phyloP scores from a whole-genome alignment of 2,113 vertebrate genomes.

The Ciconia boyciana region DNA sequence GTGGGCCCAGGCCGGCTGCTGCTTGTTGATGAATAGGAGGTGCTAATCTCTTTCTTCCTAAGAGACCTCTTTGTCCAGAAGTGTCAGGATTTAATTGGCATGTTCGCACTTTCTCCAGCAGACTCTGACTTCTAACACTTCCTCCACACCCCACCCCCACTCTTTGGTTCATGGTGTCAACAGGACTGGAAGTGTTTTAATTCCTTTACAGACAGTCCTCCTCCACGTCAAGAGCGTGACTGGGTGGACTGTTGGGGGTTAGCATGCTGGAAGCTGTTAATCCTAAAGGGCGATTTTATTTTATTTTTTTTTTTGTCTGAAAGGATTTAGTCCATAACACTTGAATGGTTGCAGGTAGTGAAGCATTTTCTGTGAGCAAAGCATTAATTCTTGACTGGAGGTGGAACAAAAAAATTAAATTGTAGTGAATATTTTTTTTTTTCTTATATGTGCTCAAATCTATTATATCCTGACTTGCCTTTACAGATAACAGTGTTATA shows the following conservation, averaged over 20 bases:
- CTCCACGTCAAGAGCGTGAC: background rate
- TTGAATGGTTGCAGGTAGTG: background rate
- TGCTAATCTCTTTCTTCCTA: conserved; percentile 59
- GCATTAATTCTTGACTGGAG: background rate
- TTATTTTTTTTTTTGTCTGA: background rate
- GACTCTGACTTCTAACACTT: conserved; percentile 29
- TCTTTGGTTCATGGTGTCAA: conserved; percentile 5
- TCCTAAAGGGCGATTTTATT: background rate
- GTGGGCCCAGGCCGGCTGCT: background rate
- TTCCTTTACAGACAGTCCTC: background rate
- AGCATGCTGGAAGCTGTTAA: conserved; percentile 7
- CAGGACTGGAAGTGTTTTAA: conserved; percentile 20
- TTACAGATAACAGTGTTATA: background rate
- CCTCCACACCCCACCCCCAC: background rate
- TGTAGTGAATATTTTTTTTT: background rate
- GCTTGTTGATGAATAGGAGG: conserved; percentile 9
- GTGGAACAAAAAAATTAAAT: background rate
- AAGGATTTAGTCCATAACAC: background rate
- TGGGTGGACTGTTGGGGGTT: background rate
- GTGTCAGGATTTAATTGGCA: conserved; percentile 61
- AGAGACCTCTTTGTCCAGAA: conserved; percentile 55
- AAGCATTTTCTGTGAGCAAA: background rate
- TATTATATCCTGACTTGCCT: background rate
- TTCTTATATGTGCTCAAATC: background rate
- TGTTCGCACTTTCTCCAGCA: conserved; percentile 59